Evolutionary conservation across 2,888 invertebrate species (phyloP).

Genomic region (Caenorhabditis zanzibari): DNA sequence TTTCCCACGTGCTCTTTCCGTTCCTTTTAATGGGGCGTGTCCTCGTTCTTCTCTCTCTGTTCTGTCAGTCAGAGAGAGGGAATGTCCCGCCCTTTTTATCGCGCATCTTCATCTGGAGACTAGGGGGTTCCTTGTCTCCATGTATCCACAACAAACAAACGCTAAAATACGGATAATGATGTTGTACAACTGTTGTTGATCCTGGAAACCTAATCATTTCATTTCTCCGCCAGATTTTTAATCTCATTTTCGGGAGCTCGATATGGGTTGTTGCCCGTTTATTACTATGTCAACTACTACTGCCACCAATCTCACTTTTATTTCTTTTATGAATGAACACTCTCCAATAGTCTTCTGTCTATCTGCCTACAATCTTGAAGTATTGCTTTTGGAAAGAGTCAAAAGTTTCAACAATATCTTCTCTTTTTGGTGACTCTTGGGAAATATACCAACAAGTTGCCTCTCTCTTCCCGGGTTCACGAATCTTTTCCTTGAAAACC

Average conservation of each 20-base stretch:
- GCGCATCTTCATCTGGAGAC: conserved; percentile 52
- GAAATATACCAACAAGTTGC: conserved; percentile 57
- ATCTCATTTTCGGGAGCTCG: conserved; percentile 28
- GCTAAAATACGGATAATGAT: conserved; percentile 38
- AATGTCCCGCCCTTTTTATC: conserved; percentile 59
- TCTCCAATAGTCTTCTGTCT: conserved; percentile 4
- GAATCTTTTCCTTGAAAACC: conserved; percentile 24
- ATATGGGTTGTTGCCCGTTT: conserved; percentile 16
- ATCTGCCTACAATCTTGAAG: conserved; percentile 34
- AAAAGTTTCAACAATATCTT: conserved; percentile 39
- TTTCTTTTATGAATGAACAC: conserved; percentile 48
- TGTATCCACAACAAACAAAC: conserved; percentile 20
- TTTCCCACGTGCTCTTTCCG: conserved; percentile 5
- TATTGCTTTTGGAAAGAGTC: conserved; percentile 16
- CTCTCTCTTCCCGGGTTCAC: conserved; percentile 27
- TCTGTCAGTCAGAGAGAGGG: conserved; percentile 2
- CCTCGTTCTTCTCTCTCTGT: conserved; percentile 1
- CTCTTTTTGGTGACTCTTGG: conserved; percentile 35
- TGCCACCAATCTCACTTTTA: conserved; percentile 23
- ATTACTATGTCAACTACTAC: conserved; percentile 34
- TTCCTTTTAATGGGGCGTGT: conserved; percentile 27
- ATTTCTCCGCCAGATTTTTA: conserved; percentile 6
- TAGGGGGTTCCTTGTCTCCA: conserved; percentile 17
- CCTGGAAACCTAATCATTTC: conserved; percentile 34
- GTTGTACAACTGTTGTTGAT: conserved; percentile 54